Base-by-base conservation (phyloP, 2,888 invertebrate genomes). In the Tachina lurida region DNA sequence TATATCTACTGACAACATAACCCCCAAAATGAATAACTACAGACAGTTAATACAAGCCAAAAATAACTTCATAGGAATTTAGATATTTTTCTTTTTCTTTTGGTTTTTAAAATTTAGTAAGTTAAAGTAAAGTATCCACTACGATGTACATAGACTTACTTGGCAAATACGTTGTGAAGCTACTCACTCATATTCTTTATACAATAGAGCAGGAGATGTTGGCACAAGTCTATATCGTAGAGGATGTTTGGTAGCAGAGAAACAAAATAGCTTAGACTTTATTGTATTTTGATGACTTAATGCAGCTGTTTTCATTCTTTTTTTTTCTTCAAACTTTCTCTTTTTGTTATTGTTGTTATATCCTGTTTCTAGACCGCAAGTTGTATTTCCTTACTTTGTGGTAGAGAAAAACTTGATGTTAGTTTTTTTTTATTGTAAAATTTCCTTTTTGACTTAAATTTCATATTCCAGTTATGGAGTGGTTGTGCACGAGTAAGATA, bases 31-130 rank as follows among this genome's bases (percentile, higher is more conserved):
- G 58, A 65, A 39, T 45, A 49, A 76, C 13, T 56, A 49, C 17
- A 65, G 65, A 65, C 52, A 58, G 52, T 75, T 39, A 82, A 76
- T 70, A 63, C 56, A 19, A 58, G 22, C 17, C 63, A 76, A 43
- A 70, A 77, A 71, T 75, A 75, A 85, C 68, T 82, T 70, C 58
- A 78, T 75, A 70, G 74, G 68, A 85, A 78, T 73, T 70, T 77
- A 22, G 45, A 41, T 54, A 17, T 54, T 75, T 62, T 67, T 52
- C 39, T 49, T 68, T 1, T 58, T 76, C 7, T 45, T 71, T 19
- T 22, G 68, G 60, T 82, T 67, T 79, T 49, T 73, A 49, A 67
- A 19, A 58, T 49, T 71, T 22, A 71, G 65, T 17, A 63, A 71
- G 77, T 77, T 83, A 60, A 65, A 65, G 45, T 49, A 68, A 75